Base-by-base conservation (phyloP, 2,797 vertebrate genomes). In the Potorous gilbertii region DNA sequence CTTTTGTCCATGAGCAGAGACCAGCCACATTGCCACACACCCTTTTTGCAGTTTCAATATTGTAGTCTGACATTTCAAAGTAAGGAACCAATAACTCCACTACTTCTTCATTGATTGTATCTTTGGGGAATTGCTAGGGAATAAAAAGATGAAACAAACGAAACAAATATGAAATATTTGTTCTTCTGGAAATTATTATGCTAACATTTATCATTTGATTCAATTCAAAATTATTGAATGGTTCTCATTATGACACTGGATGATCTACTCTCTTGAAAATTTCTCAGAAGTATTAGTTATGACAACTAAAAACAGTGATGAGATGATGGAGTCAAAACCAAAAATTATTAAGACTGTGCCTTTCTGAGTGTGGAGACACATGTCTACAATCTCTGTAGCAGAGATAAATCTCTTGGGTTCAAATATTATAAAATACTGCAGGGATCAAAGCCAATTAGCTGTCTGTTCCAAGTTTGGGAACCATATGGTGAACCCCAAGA, bases 1-100 rank as follows among this genome's bases (percentile, higher is more conserved):
- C 99, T 98, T 99, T 99, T 12, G 99, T 99, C 99, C 99, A 99
- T 16, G 99, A 99, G 94, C 99, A 99, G 93, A 99, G 99, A 52
- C 99, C 99, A 0, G 99, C 99, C 96, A 99, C 99, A 54, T 99
- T 99, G 46, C 99, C 99, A 96, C 99, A 99, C 2, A 99, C 99
- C 10, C 99, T 99, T 96, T 99, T 99, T 46, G 99, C 99, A 52
- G 99, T 99, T 98, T 99, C 99, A 12, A 99, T 99, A 98, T 99
- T 99, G 98, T 99, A 99, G 98, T 99, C 99, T 0, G 95, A 93
- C 99, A 99, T 99, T 96, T 99, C 99, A 96, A 99, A 99, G 98
- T 99, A 99, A 8, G 99, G 99, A 96, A 94, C 98, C 97, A 99
- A 98, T 95, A 99, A 98, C 97, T 99, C 99, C 96, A 99, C 99